Conservation (phyloP, 2,888 invertebrate genomes). For the Deilephila elpenor region DNA sequence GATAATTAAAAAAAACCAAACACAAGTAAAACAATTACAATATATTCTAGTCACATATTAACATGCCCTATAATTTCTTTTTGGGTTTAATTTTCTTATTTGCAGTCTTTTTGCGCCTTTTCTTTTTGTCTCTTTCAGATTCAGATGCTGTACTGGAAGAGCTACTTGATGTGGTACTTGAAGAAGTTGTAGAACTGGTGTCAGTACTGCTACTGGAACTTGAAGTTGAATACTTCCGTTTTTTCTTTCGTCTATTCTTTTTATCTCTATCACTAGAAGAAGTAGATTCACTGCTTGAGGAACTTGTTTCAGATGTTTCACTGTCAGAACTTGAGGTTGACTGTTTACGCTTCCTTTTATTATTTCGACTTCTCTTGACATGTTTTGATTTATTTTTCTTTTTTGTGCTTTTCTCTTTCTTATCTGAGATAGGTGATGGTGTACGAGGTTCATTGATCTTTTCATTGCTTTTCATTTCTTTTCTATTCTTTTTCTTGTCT, state of each 20-base stretch:
- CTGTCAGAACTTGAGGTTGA: constrained; percentile 71
- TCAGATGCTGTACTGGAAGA: constrained; percentile 70
- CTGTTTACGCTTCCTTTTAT: constrained; percentile 63
- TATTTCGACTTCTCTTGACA: constrained; percentile 40
- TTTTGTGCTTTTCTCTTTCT: constrained; percentile 37
- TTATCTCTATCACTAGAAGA: constrained; percentile 68
- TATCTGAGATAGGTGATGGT: constrained; percentile 45
- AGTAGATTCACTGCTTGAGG: constrained; percentile 68
- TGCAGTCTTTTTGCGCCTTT: constrained; percentile 53
- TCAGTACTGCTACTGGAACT: constrained; percentile 55
- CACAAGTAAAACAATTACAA: constrained; percentile 14
- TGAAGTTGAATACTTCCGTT: constrained; percentile 65
- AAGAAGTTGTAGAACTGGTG: constrained; percentile 55
- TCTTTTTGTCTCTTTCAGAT: constrained; percentile 61
- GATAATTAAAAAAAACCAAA: constrained; percentile 7
- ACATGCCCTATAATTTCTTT: constrained; percentile 51
- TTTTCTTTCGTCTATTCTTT: constrained; percentile 60
- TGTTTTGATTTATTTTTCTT: constrained; percentile 33
- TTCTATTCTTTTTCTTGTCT: constrained; percentile 32
- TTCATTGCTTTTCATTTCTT: constrained; percentile 8
- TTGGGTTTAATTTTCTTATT: constrained; percentile 50
- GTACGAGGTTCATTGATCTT: constrained; percentile 41
- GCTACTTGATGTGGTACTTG: constrained; percentile 61
- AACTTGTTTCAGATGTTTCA: constrained; percentile 67
- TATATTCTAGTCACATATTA: constrained; percentile 1